These are phyloP conservation scores for Falco concolor DNA, from an alignment of 2,797 vertebrate species.

Conservation along the genomic window DNA sequence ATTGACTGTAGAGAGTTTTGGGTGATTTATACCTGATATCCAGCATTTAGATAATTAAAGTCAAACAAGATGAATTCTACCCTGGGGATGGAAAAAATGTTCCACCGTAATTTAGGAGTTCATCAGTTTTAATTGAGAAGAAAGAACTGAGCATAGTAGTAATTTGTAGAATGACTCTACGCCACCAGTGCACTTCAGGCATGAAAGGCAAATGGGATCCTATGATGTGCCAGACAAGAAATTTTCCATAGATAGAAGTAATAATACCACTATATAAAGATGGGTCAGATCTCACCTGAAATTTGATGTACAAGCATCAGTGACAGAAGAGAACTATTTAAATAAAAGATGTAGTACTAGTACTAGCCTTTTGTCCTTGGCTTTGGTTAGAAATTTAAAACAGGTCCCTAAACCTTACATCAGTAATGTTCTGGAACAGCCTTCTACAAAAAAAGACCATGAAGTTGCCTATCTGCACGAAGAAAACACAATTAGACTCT, in stretches of 20 bases:
- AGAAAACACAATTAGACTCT: neutral
- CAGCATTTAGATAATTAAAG: conserved; percentile 9
- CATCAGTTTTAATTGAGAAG: conserved; percentile 28
- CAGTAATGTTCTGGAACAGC: neutral
- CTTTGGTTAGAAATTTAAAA: neutral
- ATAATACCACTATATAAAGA: neutral
- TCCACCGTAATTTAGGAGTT: neutral
- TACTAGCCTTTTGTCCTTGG: neutral
- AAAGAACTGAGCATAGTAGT: neutral
- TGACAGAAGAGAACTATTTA: neutral
- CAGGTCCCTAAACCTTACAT: neutral
- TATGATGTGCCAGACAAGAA: neutral
- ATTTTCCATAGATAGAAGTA: neutral
- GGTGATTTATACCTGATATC: neutral
- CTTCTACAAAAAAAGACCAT: neutral
- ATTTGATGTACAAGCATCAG: neutral
- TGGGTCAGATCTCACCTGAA: neutral
- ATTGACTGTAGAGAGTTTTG: neutral
- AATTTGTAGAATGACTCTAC: neutral
- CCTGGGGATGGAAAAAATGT: neutral
- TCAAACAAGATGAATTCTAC: conserved; percentile 18
- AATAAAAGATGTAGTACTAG: neutral
- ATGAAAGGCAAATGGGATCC: neutral
- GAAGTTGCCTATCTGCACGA: neutral
- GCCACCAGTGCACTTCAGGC: neutral